These are phyloP conservation scores for Schizotus pectinicornis DNA, from an alignment of 2,888 invertebrate species.

Conservation along the genomic window DNA sequence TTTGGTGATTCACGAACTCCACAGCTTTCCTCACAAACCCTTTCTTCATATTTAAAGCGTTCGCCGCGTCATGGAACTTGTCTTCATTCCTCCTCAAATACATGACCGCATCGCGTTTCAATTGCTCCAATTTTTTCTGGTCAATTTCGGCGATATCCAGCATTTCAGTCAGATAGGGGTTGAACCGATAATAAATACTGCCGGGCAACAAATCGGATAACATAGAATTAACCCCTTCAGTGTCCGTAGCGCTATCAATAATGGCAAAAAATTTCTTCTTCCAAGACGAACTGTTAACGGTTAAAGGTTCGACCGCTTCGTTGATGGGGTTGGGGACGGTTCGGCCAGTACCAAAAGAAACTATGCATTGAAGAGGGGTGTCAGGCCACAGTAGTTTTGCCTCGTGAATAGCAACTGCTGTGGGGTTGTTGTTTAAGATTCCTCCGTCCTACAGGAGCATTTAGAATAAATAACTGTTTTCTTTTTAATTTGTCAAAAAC, in stretches of 20 bases:
- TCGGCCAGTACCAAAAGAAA: conserved; percentile 83
- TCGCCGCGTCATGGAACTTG: conserved; percentile 71
- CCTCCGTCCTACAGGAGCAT: conserved; percentile 72
- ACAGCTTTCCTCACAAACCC: conserved; percentile 51
- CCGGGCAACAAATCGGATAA: conserved; percentile 76
- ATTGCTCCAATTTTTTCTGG: conserved; percentile 69
- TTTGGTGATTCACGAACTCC: conserved; percentile 58
- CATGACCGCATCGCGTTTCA: conserved; percentile 76
- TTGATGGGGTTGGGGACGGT: conserved; percentile 58
- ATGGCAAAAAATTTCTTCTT: conserved; percentile 80
- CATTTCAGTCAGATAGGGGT: conserved; percentile 82
- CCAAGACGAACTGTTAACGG: conserved; percentile 64
- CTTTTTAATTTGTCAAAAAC: background rate
- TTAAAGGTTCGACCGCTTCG: conserved; percentile 42
- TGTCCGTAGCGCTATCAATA: conserved; percentile 84
- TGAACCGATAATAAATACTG: conserved; percentile 80
- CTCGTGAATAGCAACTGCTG: conserved; percentile 88
- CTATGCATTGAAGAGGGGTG: conserved; percentile 73
- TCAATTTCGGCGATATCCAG: conserved; percentile 81
- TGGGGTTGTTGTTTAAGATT: conserved; percentile 86
- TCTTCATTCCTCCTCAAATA: conserved; percentile 81
- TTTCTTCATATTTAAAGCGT: conserved; percentile 55
- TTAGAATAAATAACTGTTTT: background rate
- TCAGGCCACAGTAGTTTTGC: conserved; percentile 82
- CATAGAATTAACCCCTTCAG: conserved; percentile 80